These are phyloP conservation scores for Zapornia atra DNA, from an alignment of 2,113 vertebrate genomes.

Conservation along the genomic window DNA sequence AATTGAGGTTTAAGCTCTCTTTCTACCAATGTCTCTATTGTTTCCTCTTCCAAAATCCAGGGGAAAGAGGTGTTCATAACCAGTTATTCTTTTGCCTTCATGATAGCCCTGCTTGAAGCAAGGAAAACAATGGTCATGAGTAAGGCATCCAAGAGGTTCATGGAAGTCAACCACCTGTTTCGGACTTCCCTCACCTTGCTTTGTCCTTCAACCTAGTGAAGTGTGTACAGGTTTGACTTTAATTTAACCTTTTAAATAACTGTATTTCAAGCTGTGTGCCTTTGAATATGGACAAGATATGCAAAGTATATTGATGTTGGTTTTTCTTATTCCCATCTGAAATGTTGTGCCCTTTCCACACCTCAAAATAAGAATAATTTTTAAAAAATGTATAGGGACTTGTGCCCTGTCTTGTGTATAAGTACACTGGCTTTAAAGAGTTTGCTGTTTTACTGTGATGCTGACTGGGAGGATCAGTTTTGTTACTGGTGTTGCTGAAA, in stretches of 20 bases:
- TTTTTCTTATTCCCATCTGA: neutral
- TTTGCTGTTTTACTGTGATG: neutral
- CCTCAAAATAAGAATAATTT: no score
- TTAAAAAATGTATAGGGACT: neutral
- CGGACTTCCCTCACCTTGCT: neutral
- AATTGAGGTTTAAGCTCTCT: neutral
- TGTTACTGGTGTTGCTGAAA: neutral
- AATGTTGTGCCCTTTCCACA: neutral
- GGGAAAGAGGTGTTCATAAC: neutral
- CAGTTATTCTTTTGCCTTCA: neutral
- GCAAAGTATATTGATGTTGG: accelerated
- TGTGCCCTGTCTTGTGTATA: neutral
- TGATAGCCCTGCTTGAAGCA: neutral
- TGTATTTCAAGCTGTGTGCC: neutral
- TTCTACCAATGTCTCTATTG: neutral
- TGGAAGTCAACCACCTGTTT: neutral
- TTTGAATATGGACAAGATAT: neutral
- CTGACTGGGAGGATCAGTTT: neutral
- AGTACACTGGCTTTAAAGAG: neutral
- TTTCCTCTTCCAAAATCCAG: neutral
- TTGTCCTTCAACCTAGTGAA: neutral
- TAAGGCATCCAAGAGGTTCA: neutral
- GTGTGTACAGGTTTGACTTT: neutral
- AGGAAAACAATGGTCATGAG: neutral
- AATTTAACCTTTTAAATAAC: neutral